Evolutionary conservation across 2,888 invertebrate species (phyloP).

Genomic region (Vanessa cardui): DNA sequence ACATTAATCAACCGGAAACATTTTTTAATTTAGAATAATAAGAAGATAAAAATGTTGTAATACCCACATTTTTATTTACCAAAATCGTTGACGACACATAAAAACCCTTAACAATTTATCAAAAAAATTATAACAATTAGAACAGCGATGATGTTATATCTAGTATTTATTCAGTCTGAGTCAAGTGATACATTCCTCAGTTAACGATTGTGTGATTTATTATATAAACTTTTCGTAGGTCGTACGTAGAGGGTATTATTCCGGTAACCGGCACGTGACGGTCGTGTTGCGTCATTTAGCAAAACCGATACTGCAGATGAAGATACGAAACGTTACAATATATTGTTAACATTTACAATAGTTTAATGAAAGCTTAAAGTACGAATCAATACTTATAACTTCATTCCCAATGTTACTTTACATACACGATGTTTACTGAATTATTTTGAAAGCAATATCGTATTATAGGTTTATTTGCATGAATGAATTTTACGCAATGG

Average conservation of each 20-base stretch:
- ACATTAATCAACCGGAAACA: too few relatives aligned
- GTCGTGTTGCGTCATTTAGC: slow-evolving; percentile 39
- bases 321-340: neutral
- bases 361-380: slow-evolving; percentile 25
- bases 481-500: slow-evolving; percentile 18
- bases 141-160: neutral
- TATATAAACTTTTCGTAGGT: slow-evolving; percentile 37
- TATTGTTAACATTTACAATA: slow-evolving; percentile 20
- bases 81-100: neutral
- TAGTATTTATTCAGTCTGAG: slow-evolving; percentile 7
- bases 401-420: neutral
- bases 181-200: slow-evolving; percentile 28
- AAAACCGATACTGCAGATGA: slow-evolving; percentile 39
- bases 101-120: neutral
- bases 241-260: slow-evolving; percentile 38
- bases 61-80: too few relatives aligned
- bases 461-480: slow-evolving; percentile 7
- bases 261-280: slow-evolving; percentile 42
- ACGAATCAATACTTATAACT: neutral
- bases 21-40: too few relatives aligned
- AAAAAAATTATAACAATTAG: neutral
- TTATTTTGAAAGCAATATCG: neutral
- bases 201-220: slow-evolving; percentile 35
- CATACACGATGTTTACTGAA: neutral
- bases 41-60: too few relatives aligned